Evolutionary conservation across 2,888 invertebrate genomes (phyloP).

Genomic region (Timema cristinae): DNA sequence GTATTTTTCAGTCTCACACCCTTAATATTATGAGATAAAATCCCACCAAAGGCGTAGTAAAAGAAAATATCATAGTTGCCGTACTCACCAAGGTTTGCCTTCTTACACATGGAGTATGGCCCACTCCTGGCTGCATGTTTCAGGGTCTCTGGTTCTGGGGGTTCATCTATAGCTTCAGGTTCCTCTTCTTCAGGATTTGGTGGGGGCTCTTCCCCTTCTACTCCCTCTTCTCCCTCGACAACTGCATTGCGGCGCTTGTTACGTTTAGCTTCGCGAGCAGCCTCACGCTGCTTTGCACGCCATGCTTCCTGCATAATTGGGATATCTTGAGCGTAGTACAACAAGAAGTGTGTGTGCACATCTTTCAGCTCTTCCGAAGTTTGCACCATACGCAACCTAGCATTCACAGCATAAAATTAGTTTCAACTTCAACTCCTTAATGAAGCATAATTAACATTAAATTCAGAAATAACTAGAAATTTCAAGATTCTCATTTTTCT

Average conservation of each 20-base stretch:
- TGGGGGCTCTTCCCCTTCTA: conserved; percentile 37
- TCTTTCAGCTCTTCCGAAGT: conserved; percentile 90
- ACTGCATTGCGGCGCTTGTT: conserved; percentile 36
- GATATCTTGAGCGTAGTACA: conserved; percentile 85
- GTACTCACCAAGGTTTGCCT: conserved; percentile 68
- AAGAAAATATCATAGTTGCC: not conserved
- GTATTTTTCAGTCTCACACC: too few relatives aligned
- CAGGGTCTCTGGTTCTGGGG: conserved; percentile 53
- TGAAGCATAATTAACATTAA: too few relatives aligned
- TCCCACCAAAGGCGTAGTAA: too few relatives aligned
- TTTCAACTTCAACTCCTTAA: too few relatives aligned
- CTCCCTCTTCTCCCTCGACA: conserved; percentile 41
- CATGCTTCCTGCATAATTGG: conserved; percentile 77
- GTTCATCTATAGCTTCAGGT: conserved; percentile 48
- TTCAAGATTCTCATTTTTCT: too few relatives aligned
- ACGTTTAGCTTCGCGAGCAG: conserved; percentile 53
- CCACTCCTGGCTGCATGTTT: conserved; percentile 86
- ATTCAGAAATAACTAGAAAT: too few relatives aligned
- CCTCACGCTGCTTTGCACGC: conserved; percentile 62
- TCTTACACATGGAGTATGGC: conserved; percentile 81
- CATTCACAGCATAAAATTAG: too few relatives aligned
- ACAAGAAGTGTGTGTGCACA: conserved; percentile 85
- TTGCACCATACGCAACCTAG: conserved; percentile 62
- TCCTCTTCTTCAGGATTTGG: conserved; percentile 61
- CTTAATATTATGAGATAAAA: too few relatives aligned